Percentiles rank a stretch among this genome's conserved stretches.
These are phyloP conservation scores for Ischnura elegans DNA, from an alignment of 2,888 invertebrate species.

Conservation along the genomic window DNA sequence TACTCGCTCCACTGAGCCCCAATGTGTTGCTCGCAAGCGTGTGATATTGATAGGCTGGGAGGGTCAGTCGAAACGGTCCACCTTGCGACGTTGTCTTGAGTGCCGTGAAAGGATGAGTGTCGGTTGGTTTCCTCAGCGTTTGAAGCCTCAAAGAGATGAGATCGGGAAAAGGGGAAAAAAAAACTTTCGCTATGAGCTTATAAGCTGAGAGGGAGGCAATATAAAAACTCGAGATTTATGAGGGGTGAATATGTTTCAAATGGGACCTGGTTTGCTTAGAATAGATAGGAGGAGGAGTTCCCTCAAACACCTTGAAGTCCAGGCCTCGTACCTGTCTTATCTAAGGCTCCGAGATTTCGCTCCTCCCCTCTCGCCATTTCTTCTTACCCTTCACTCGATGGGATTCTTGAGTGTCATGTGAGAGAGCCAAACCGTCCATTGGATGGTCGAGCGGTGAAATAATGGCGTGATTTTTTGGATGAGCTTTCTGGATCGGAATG, in stretches of 20 bases:
- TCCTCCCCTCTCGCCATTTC: conserved; percentile 11
- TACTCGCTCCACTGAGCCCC: background rate
- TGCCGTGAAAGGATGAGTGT: background rate
- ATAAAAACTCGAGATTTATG: conserved; percentile 64
- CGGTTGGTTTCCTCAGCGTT: background rate
- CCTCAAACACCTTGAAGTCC: background rate
- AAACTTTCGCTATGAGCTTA: background rate
- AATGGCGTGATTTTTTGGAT: conserved; percentile 46
- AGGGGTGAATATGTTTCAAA: conserved; percentile 26
- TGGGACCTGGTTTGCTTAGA: background rate
- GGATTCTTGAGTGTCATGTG: conserved; percentile 33
- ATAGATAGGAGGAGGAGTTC: background rate
- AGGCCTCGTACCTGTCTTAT: conserved; percentile 11
- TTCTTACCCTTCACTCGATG: conserved; percentile 34
- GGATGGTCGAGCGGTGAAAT: conserved; percentile 22
- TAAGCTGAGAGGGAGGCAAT: background rate
- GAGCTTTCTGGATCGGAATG: conserved; percentile 44
- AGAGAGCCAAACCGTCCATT: conserved; percentile 33
- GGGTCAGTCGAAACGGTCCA: background rate
- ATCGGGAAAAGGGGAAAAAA: conserved; percentile 27
- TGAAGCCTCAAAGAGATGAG: background rate
- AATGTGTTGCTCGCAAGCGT: background rate
- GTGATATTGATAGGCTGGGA: conserved; percentile 25
- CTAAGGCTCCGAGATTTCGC: background rate
- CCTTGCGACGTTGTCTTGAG: background rate